These are phyloP conservation scores for Cybosia mesomella DNA, from an alignment of 2,888 invertebrate species.

Conservation along the genomic window DNA sequence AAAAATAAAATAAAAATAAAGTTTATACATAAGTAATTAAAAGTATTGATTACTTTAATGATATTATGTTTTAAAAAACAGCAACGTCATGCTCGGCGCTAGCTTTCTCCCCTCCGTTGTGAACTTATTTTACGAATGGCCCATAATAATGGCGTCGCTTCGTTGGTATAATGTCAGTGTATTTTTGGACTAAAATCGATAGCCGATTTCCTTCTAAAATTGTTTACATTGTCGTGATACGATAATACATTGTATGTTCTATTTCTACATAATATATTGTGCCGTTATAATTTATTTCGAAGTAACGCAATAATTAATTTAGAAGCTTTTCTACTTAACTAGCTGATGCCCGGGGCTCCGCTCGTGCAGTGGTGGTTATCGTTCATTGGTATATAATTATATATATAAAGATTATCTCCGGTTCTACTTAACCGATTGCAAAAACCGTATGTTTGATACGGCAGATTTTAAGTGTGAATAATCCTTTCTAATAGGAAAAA, in stretches of 20 bases:
- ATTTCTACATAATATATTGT: background rate
- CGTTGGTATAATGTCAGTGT: slow-evolving; percentile 9
- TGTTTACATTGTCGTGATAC: slow-evolving; percentile 5
- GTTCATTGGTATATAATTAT: too few relatives aligned
- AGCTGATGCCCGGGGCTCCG: too few relatives aligned
- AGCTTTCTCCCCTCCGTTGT: background rate
- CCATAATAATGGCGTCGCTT: background rate
- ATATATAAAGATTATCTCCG: too few relatives aligned
- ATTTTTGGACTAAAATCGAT: slow-evolving; percentile 21
- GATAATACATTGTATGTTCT: background rate
- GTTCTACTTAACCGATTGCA: too few relatives aligned
- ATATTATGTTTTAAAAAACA: background rate
- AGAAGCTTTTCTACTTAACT: background rate
- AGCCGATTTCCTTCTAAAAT: slow-evolving; percentile 13
- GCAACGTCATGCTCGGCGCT: background rate
- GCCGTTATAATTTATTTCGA: background rate
- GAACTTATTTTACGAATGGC: slow-evolving; percentile 5
- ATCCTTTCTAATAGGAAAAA: too few relatives aligned
- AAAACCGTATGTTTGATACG: too few relatives aligned
- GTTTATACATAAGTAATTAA: background rate
- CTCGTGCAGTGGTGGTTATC: too few relatives aligned
- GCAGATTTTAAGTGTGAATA: too few relatives aligned
- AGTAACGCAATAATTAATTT: background rate
- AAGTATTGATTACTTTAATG: background rate
- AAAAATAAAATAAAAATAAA: background rate